These are phyloP conservation scores for Rhadina sibilatrix DNA, from an alignment of 2,113 vertebrate species.

Conservation along the genomic window DNA sequence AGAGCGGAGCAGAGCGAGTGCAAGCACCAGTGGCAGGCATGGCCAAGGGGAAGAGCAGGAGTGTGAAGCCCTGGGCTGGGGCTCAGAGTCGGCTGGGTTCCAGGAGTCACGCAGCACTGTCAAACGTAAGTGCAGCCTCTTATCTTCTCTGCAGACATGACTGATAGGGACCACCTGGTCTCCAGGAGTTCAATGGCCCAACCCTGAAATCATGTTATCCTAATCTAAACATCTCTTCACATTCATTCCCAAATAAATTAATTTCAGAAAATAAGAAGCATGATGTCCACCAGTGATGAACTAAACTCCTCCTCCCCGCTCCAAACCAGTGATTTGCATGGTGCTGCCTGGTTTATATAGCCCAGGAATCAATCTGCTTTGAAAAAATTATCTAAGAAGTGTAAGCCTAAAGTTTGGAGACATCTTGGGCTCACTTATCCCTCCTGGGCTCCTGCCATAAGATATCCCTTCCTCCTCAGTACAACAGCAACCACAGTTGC, in stretches of 20 bases:
- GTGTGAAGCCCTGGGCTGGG: slow-evolving; percentile 90
- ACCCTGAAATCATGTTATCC: neutral
- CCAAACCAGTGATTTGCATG: neutral
- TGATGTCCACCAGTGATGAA: neutral
- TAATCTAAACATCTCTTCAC: neutral
- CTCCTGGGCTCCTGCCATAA: neutral
- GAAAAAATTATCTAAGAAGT: neutral
- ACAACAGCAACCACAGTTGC: neutral
- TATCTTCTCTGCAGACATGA: neutral
- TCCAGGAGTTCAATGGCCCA: neutral
- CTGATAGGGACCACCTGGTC: accelerated
- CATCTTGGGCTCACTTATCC: neutral
- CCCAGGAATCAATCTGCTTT: accelerated
- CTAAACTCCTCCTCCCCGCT: neutral
- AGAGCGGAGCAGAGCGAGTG: slow-evolving; percentile 72
- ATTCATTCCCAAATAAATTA: neutral
- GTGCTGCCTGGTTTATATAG: neutral
- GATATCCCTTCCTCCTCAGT: neutral
- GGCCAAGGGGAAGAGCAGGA: slow-evolving; percentile 72
- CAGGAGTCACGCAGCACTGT: slow-evolving; percentile 94
- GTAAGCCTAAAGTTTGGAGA: neutral
- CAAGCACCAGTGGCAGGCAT: slow-evolving; percentile 40
- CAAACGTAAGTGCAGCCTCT: slow-evolving; percentile 86
- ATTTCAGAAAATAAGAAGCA: neutral
- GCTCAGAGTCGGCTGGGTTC: slow-evolving; percentile 88